phyloP scores from a whole-genome alignment of 2,113 vertebrate genomes.

The Ariopsis seemanni region DNA sequence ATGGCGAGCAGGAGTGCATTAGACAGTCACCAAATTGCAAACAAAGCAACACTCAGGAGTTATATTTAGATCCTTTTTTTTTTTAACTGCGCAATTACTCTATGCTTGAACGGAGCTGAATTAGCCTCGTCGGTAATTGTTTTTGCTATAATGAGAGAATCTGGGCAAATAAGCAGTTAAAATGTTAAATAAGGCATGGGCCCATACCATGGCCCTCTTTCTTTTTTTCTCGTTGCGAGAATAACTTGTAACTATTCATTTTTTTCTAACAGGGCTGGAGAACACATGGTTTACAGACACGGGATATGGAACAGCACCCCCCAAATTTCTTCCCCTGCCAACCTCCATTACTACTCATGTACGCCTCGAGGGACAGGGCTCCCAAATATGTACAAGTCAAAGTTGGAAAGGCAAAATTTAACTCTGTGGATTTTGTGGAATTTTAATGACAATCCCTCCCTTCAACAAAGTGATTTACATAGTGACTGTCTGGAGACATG shows the following conservation, averaged over 20 bases:
- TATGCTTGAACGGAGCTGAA: slow-evolving; percentile 59
- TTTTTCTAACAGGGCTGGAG: slow-evolving; percentile 53
- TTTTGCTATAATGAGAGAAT: slow-evolving; percentile 61
- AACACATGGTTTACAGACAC: slow-evolving; percentile 68
- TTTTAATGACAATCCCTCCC: slow-evolving; percentile 66
- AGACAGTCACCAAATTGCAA: slow-evolving; percentile 53
- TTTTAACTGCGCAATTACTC: slow-evolving; percentile 59
- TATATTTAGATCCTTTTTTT: slow-evolving; percentile 58
- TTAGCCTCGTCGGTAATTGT: slow-evolving; percentile 61
- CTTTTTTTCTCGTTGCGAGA: slow-evolving; percentile 19
- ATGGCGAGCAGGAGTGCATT: slow-evolving; percentile 21
- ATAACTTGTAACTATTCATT: slow-evolving; percentile 46
- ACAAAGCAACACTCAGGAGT: slow-evolving; percentile 52
- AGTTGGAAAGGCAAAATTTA: slow-evolving; percentile 53
- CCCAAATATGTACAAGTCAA: slow-evolving; percentile 40
- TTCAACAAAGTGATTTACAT: slow-evolving; percentile 71
- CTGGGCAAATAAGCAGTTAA: slow-evolving; percentile 52
- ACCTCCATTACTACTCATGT: slow-evolving; percentile 28
- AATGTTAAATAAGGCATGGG: slow-evolving; percentile 46
- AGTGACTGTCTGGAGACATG: slow-evolving; percentile 71
- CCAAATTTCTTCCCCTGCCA: slow-evolving; percentile 47
- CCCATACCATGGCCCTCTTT: slow-evolving; percentile 29
- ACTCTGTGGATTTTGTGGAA: slow-evolving; percentile 67
- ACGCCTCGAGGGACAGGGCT: slow-evolving; percentile 25
- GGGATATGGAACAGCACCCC: slow-evolving; percentile 39